Conservation (phyloP, 2,113 vertebrate genomes). For the Microcebus lehilahytsara region DNA sequence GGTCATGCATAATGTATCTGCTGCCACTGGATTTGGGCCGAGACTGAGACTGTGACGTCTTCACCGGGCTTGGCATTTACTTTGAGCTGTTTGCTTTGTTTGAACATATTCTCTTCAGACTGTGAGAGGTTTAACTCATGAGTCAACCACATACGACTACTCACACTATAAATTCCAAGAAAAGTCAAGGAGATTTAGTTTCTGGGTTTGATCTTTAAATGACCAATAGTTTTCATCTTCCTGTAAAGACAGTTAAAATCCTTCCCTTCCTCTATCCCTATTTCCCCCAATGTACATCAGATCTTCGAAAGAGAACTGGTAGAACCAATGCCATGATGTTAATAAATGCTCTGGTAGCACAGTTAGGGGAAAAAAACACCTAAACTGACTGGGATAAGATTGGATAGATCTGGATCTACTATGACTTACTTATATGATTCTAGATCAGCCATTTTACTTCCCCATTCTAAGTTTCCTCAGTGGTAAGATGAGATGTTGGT, state of each 20-base stretch:
- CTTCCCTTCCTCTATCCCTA: not conserved
- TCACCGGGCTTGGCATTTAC: conserved; percentile 72
- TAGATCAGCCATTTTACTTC: not conserved
- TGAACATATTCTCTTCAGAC: conserved; percentile 53
- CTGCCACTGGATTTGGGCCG: conserved; percentile 51
- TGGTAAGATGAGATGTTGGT: not conserved
- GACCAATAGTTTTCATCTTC: conserved; percentile 63
- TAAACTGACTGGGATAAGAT: not conserved
- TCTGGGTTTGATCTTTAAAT: conserved; percentile 73
- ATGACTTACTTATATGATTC: not conserved
- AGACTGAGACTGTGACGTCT: conserved; percentile 58
- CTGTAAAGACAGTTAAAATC: conserved; percentile 32
- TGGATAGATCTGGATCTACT: not conserved
- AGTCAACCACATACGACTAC: conserved; percentile 30
- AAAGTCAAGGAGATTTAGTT: conserved; percentile 75
- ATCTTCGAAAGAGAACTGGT: not conserved
- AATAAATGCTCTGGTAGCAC: not conserved
- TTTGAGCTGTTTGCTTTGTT: conserved; percentile 60
- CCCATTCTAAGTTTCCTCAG: not conserved
- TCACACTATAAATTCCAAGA: conserved; percentile 69
- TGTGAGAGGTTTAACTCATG: conserved; percentile 46
- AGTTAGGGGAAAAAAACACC: not conserved
- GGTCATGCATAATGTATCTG: conserved; percentile 65
- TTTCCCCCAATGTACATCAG: not conserved
- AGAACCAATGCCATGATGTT: not conserved